These are phyloP conservation scores for Arizona elegans DNA, from an alignment of 2,113 vertebrate species.

Conservation along the genomic window DNA sequence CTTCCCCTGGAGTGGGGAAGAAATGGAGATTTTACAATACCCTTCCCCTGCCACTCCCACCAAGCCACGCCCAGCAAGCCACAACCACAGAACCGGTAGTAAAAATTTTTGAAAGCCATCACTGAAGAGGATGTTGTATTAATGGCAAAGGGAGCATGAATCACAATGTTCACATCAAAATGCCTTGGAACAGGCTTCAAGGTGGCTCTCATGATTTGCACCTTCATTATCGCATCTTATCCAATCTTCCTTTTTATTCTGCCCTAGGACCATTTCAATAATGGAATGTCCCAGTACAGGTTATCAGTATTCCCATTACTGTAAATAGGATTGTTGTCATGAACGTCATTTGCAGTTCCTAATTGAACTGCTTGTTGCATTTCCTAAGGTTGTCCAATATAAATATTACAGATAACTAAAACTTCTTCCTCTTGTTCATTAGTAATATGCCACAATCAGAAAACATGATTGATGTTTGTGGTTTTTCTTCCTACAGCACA, in stretches of 20 bases:
- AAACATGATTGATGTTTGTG: conserved; percentile 11
- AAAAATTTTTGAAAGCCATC: too few species aligned
- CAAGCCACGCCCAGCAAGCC: too few species aligned
- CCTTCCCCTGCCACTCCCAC: too few species aligned
- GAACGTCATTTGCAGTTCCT: background rate
- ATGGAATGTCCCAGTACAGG: background rate
- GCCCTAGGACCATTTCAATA: background rate
- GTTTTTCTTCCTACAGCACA: conserved; percentile 5
- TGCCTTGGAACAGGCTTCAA: background rate
- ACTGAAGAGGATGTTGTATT: background rate
- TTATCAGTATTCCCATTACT: background rate
- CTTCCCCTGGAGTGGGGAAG: too few species aligned
- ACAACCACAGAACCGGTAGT: too few species aligned
- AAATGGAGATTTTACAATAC: too few species aligned
- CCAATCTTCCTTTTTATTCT: background rate
- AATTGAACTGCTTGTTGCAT: background rate
- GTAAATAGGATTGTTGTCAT: background rate
- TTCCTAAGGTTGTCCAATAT: background rate
- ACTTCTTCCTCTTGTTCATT: background rate
- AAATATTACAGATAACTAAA: conserved; percentile 10
- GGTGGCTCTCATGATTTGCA: background rate
- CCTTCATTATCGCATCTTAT: background rate
- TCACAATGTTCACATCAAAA: background rate
- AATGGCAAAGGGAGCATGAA: background rate
- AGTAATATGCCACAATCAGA: background rate